Conservation (phyloP, 2,888 invertebrate genomes). For the Caenorhabditis plicata region DNA sequence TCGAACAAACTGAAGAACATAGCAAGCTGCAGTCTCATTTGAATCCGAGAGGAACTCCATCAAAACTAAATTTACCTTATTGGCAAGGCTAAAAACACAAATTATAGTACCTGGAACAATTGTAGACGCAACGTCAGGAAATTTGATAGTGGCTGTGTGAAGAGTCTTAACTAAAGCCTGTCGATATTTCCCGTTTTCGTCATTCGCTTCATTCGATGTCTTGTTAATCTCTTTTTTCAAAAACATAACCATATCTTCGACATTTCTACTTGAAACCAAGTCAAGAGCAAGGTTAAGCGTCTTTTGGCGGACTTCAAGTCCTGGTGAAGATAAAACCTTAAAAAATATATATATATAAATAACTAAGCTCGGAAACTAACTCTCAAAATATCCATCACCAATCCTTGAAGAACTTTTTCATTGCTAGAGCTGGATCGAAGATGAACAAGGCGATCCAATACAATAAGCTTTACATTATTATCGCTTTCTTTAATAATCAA, state of each 20-base stretch:
- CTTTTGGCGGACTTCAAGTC: conserved; percentile 77
- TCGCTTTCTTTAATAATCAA: conserved; percentile 98
- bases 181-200: conserved; percentile 87
- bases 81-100: not conserved
- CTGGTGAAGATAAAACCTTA: conserved; percentile 42
- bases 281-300: conserved; percentile 83
- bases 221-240: conserved; percentile 65
- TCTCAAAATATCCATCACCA: conserved; percentile 95
- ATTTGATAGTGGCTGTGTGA: conserved; percentile 72
- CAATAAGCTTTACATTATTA: conserved; percentile 98
- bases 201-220: conserved; percentile 71
- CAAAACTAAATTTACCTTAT: conserved; percentile 75
- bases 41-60: conserved; percentile 80
- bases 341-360: no score
- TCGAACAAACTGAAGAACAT: conserved; percentile 89
- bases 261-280: conserved; percentile 85
- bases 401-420: conserved; percentile 71
- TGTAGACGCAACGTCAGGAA: conserved; percentile 88
- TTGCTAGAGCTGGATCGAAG: conserved; percentile 73
- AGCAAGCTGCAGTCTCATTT: conserved; percentile 81
- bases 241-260: conserved; percentile 76
- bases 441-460: conserved; percentile 86
- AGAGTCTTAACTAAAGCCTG: conserved; percentile 91
- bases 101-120: conserved; percentile 77
- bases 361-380: no score